Percentiles rank a stretch among this genome's conserved stretches.
Conservation (phyloP, 1,140 invertebrate genomes). For the Heliothis subflexa region DNA sequence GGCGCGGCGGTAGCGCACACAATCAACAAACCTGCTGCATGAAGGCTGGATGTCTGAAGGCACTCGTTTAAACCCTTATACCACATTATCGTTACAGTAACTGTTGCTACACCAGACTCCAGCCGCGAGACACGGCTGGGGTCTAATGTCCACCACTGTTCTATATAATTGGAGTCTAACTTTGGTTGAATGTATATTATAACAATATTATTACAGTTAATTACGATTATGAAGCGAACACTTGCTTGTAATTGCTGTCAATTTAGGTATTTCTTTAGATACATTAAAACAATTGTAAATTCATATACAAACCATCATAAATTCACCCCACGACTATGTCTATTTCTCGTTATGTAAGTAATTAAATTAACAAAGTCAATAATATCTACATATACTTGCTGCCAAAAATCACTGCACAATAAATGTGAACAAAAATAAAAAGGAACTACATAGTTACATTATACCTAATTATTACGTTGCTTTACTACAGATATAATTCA, state of each 20-base stretch:
- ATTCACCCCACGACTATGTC: conserved; percentile 29
- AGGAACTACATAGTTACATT: conserved; percentile 44
- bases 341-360: conserved; percentile 16
- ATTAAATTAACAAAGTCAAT: conserved; percentile 44
- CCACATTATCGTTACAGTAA: conserved; percentile 68
- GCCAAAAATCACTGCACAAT: conserved; percentile 41
- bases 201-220: conserved; percentile 41
- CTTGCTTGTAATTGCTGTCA: conserved; percentile 59
- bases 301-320: conserved; percentile 28
- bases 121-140: conserved; percentile 7
- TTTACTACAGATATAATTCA: conserved; percentile 20
- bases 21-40: conserved; percentile 80
- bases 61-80: conserved; percentile 84
- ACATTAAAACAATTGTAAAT: conserved; percentile 30
- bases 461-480: conserved; percentile 32
- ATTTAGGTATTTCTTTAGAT: conserved; percentile 19
- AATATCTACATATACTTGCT: conserved; percentile 35
- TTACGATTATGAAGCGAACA: conserved; percentile 62
- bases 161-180: conserved; percentile 69
- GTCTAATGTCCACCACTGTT: conserved; percentile 63
- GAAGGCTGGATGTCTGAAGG: conserved; percentile 85
- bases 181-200: conserved; percentile 67
- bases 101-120: conserved; percentile 44
- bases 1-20: conserved; percentile 53
- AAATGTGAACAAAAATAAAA: conserved; percentile 42